phyloP scores from a whole-genome alignment of 2,113 vertebrate genomes.

The Aptenodytes patagonicus region DNA sequence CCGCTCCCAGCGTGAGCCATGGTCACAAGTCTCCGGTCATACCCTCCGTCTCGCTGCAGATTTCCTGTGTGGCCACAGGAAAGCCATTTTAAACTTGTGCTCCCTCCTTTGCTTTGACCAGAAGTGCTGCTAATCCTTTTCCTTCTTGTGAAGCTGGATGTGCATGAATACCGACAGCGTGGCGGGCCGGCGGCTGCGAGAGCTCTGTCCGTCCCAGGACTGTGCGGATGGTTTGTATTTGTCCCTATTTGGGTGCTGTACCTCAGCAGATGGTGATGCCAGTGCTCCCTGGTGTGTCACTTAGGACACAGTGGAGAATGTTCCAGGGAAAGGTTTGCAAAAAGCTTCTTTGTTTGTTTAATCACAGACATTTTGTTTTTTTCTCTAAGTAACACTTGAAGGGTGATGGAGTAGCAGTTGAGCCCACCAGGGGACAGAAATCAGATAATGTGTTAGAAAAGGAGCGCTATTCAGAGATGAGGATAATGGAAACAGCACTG shows the following conservation, averaged over 20 bases:
- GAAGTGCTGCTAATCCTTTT: neutral
- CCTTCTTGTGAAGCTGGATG: neutral
- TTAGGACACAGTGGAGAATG: neutral
- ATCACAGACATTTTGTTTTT: neutral
- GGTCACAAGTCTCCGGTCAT: neutral
- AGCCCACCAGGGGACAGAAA: neutral
- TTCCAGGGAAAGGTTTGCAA: neutral
- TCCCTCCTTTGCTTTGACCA: neutral
- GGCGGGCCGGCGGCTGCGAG: accelerated
- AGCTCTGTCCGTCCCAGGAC: neutral
- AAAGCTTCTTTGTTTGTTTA: neutral
- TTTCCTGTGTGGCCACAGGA: neutral
- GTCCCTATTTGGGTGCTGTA: neutral
- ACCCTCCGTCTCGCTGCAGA: neutral
- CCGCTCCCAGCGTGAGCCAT: neutral
- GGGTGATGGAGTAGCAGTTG: neutral
- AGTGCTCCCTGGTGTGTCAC: neutral
- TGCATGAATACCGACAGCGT: accelerated
- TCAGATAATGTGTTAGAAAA: neutral
- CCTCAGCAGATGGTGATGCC: neutral
- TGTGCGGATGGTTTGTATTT: neutral
- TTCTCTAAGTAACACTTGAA: neutral
- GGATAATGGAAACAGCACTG: neutral
- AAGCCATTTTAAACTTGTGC: neutral
- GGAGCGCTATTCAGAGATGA: neutral